These are phyloP conservation scores for Drosophila quadrilineata DNA, from an alignment of 1,140 invertebrate species.

Conservation along the genomic window DNA sequence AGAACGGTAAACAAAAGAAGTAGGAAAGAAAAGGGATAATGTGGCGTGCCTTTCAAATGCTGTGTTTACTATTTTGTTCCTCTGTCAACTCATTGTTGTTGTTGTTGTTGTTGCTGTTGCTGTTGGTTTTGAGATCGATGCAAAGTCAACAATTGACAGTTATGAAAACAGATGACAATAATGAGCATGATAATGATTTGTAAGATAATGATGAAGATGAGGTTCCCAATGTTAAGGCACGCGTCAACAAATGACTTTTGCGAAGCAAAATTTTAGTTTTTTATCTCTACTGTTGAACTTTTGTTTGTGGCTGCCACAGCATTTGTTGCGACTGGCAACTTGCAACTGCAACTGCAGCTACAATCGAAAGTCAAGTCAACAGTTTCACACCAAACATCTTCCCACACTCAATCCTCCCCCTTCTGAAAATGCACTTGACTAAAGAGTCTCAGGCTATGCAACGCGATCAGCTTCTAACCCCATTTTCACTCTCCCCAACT, in stretches of 20 bases:
- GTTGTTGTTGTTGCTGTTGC: too few species aligned
- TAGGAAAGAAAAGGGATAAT: conserved; percentile 31
- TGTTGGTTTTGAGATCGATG: conserved; percentile 55
- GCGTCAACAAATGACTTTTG: background rate
- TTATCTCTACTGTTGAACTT: too few species aligned
- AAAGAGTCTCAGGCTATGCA: background rate
- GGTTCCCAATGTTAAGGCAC: conserved; percentile 11
- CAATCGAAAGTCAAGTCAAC: conserved; percentile 24
- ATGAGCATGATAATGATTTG: conserved; percentile 28
- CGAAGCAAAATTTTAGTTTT: conserved; percentile 26
- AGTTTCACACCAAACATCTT: conserved; percentile 38
- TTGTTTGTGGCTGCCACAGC: conserved; percentile 19
- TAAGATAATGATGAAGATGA: conserved; percentile 24
- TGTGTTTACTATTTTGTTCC: too few species aligned
- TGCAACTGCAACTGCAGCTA: background rate
- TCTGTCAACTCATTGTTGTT: conserved; percentile 33
- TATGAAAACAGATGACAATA: conserved; percentile 73
- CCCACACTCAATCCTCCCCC: conserved; percentile 53
- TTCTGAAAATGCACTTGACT: conserved; percentile 66
- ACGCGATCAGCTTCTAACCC: background rate
- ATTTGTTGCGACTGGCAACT: too few species aligned
- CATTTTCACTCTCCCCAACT: conserved; percentile 1
- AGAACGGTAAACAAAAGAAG: conserved; percentile 18
- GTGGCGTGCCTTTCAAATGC: conserved; percentile 32
- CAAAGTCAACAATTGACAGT: conserved; percentile 77